Conservation (phyloP, 92 coral and sea anemone species). For the Pocillopora meandrina region DNA sequence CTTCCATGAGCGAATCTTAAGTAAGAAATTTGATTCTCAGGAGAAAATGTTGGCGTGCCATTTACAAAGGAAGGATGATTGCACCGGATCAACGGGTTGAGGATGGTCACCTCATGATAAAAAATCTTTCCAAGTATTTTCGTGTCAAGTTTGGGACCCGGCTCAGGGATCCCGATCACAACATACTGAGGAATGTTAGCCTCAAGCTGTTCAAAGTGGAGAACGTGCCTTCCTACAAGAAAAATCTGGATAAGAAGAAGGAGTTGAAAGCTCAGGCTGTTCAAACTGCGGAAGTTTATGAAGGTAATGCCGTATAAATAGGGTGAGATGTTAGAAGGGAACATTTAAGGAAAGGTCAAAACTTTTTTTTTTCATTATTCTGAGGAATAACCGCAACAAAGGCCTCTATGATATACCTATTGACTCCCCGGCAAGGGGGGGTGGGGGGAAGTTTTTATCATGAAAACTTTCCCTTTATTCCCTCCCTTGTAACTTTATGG, state of each 20-base stretch:
- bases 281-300: constrained; percentile 1
- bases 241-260: neutral
- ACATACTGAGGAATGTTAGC: constrained; percentile 13
- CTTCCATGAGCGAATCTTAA: neutral
- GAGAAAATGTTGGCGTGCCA: constrained; percentile 35
- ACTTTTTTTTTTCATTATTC: too few species aligned
- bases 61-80: constrained; percentile 16
- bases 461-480: too few species aligned
- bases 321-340: too few species aligned
- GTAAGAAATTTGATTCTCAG: neutral
- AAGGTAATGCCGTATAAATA: neutral
- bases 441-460: too few species aligned
- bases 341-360: too few species aligned
- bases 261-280: constrained; percentile 22
- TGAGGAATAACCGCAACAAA: too few species aligned
- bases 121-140: constrained; percentile 33
- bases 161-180: neutral
- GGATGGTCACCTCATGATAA: constrained; percentile 27
- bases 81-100: constrained; percentile 10
- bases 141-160: constrained; percentile 19
- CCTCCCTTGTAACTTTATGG: too few species aligned
- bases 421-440: too few species aligned
- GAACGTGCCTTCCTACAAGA: constrained; percentile 9
- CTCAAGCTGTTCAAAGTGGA: constrained; percentile 30
- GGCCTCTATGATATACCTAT: too few species aligned